These are phyloP conservation scores for Callocephalon fimbriatum DNA, from an alignment of 2,113 vertebrate genomes.

Conservation along the genomic window DNA sequence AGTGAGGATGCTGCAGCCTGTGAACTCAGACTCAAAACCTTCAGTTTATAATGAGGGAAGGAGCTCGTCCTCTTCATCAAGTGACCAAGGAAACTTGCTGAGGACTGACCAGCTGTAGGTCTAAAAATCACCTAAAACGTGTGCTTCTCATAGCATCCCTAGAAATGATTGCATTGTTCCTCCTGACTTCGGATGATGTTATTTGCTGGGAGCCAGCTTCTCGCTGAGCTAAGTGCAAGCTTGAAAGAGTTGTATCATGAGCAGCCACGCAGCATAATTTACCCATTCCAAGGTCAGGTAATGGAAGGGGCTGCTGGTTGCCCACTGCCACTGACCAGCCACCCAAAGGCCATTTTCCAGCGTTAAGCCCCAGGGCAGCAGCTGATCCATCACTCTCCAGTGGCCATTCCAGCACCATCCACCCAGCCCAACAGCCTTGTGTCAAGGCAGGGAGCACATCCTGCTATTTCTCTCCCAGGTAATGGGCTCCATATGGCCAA, in stretches of 20 bases:
- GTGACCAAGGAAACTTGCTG: background rate
- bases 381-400: background rate
- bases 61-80: background rate
- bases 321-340: background rate
- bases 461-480: background rate
- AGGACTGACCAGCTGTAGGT: background rate
- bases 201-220: background rate
- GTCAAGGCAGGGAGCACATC: rapidly evolving
- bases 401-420: background rate
- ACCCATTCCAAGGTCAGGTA: background rate
- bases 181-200: background rate
- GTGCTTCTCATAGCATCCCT: background rate
- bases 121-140: background rate
- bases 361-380: background rate
- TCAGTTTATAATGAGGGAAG: background rate
- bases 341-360: background rate
- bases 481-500: background rate
- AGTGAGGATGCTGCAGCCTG: background rate
- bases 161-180: background rate
- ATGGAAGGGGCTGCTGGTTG: background rate
- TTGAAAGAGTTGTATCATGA: background rate
- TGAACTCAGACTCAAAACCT: background rate
- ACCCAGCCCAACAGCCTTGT: rapidly evolving
- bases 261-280: background rate
- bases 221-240: background rate